Evolutionary conservation across 1,140 invertebrate genomes (phyloP), one percentile per base, ranked within the genome.

Genomic region (Subanguina moxae): DNA sequence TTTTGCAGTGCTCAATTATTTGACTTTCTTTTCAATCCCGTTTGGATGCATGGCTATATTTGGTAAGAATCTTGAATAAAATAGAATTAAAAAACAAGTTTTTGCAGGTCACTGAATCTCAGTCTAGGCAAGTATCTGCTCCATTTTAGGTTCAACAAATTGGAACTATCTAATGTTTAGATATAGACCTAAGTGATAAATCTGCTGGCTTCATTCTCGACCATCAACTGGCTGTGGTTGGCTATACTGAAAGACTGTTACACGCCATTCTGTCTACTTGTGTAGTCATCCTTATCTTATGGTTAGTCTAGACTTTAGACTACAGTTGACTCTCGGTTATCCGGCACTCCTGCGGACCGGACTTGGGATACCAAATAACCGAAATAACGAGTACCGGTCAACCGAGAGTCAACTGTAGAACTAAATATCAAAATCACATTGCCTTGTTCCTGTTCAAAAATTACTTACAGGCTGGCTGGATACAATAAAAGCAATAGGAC

Each of bases 1-100:
- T 75, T 76, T 57, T 15, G 74, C 23, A 78, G 70, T 57, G 62
- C 27, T 11, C 74, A 76, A n/a, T 57, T 78, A 19, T 79, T 65
- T 43, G 76, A 76, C 28, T 76, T 76, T 62, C 42, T 76, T 25
- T 76, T 76, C 52, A 78, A 57, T 46, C 76, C 74, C 1, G 64
- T 76, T 62, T 76, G 74, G 74, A 77, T 76, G 74, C 74, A 76
- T 45, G 74, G 74, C 15, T 76, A 76, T 52, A 15, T 76, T 17
- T 76, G 74, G 76, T 74, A 56, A 32, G 38, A 42, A 17, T 48
- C 32, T 48, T 58, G 43, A 27, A 25, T n/a, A 15, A 19, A 59
- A 52, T 23, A 15, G n/a, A 46, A 30, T 5, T 56, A 58, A 45
- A 42, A 56, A 64, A 23, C 38, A 13, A 67, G 15, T 67, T 65